A percentile compares a stretch with the other conserved stretches of the same genome.
Conservation (phyloP, 2,113 vertebrate species). For the Excalfactoria chinensis region DNA sequence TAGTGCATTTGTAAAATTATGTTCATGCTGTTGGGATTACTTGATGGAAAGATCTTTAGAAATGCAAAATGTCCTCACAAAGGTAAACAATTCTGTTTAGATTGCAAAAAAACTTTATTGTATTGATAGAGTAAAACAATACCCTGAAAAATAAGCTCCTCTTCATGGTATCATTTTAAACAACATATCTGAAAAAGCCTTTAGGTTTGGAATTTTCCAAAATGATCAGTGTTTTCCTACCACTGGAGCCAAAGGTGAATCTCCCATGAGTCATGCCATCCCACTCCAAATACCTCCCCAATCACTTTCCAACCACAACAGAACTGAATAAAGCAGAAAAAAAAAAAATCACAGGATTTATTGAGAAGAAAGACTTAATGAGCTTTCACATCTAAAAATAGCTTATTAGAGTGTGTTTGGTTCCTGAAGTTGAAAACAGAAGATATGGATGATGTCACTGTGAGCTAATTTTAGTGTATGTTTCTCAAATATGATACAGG, state of each 20-base stretch:
- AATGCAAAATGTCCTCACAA: not conserved
- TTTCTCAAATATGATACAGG: not conserved
- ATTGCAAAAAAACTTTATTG: not conserved
- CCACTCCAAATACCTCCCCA: not conserved
- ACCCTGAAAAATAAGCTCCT: not conserved
- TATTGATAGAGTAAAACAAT: not conserved
- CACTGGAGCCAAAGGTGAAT: not conserved
- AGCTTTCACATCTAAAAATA: not conserved
- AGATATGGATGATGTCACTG: not conserved
- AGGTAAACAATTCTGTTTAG: not conserved
- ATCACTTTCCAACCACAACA: not conserved
- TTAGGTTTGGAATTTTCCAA: not conserved
- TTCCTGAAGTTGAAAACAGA: not conserved
- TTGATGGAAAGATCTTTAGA: not conserved
- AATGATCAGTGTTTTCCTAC: not conserved
- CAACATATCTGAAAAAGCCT: not conserved
- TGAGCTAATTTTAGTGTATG: not conserved
- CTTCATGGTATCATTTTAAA: not conserved
- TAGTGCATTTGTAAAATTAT: not conserved
- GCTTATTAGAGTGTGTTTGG: not conserved
- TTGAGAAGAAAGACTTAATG: not conserved
- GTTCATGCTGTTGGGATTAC: not conserved
- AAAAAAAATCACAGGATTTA: not conserved
- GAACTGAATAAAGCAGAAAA: not conserved
- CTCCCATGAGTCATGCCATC: not conserved